Percentiles rank a stretch among this genome's conserved stretches.
phyloP scores from a whole-genome alignment of 2,888 invertebrate genomes.

The Cartodere bifasciata region DNA sequence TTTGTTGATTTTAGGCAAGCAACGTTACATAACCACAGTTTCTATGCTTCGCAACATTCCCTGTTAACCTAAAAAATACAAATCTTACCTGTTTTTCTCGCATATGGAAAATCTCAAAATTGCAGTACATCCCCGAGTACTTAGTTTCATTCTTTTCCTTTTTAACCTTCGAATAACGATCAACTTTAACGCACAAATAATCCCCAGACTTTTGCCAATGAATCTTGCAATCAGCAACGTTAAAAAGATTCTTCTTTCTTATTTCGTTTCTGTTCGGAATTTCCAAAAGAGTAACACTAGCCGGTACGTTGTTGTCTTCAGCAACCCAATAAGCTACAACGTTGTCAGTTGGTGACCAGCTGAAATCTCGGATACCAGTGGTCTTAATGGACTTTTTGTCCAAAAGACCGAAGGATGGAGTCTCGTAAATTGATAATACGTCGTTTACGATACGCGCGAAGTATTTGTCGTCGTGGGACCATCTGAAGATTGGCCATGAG shows the following conservation, averaged over 20 bases:
- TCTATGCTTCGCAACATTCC: no score
- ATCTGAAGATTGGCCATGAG: conserved; percentile 91
- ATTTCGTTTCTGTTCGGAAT: conserved; percentile 82
- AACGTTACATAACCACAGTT: no score
- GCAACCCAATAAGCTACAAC: conserved; percentile 97
- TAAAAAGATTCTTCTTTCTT: conserved; percentile 91
- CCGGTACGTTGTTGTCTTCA: conserved; percentile 93
- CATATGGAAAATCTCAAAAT: conserved; percentile 99
- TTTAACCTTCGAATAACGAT: conserved; percentile 43
- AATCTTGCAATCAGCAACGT: conserved; percentile 95
- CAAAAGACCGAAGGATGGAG: conserved; percentile 85
- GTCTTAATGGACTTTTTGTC: conserved; percentile 93
- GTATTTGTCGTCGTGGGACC: conserved; percentile 93
- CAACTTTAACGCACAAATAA: conserved; percentile 92
- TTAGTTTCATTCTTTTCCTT: conserved; percentile 90
- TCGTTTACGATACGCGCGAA: conserved; percentile 76
- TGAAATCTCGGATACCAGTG: conserved; percentile 81
- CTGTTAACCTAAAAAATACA: no score
- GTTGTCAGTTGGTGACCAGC: conserved; percentile 97
- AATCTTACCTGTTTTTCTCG: conserved; percentile 72
- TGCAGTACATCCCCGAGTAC: conserved; percentile 94
- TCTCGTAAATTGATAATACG: conserved; percentile 86
- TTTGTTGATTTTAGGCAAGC: no score
- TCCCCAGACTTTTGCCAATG: conserved; percentile 99
- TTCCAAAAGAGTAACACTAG: conserved; percentile 84